Evolutionary conservation across 2,888 invertebrate genomes (phyloP).

Genomic region (Cryptus viduatorius): DNA sequence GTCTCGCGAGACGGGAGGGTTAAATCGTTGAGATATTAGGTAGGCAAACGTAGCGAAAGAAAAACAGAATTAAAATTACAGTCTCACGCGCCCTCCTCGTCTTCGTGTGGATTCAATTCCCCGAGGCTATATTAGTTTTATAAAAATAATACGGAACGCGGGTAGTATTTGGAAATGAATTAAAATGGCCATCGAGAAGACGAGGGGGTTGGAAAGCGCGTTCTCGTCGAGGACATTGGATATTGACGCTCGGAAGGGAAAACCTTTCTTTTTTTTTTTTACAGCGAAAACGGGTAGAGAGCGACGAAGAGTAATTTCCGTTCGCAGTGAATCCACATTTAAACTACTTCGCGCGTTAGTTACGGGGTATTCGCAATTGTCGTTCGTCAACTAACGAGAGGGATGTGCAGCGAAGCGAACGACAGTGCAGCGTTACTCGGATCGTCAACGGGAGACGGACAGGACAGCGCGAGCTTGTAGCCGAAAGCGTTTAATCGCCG

Average conservation of each 20-base stretch:
- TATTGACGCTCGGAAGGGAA: not conserved
- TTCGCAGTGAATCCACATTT: conserved; percentile 30
- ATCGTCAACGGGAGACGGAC: conserved; percentile 6
- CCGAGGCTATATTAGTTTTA: not conserved
- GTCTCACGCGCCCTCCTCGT: not conserved
- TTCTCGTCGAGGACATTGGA: not conserved
- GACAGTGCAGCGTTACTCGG: conserved; percentile 1
- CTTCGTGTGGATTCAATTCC: conserved; percentile 41
- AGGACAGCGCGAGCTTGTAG: not conserved
- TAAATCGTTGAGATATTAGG: conserved; percentile 12
- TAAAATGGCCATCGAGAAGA: not conserved
- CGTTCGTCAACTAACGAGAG: not conserved
- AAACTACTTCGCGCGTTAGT: conserved; percentile 14
- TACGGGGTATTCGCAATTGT: not conserved
- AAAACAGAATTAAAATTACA: conserved; percentile 10
- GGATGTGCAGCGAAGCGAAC: not conserved
- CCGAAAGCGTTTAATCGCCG: not conserved
- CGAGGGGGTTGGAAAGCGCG: not conserved
- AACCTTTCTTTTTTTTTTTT: not conserved
- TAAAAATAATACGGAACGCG: not conserved
- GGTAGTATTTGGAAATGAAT: conserved; percentile 32
- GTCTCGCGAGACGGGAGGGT: not conserved
- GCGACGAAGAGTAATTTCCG: conserved; percentile 54
- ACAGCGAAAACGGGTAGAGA: not conserved
- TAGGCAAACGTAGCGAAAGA: conserved; percentile 8